Conservation (phyloP, 2,888 invertebrate species). For the Thymelicus acteon region DNA sequence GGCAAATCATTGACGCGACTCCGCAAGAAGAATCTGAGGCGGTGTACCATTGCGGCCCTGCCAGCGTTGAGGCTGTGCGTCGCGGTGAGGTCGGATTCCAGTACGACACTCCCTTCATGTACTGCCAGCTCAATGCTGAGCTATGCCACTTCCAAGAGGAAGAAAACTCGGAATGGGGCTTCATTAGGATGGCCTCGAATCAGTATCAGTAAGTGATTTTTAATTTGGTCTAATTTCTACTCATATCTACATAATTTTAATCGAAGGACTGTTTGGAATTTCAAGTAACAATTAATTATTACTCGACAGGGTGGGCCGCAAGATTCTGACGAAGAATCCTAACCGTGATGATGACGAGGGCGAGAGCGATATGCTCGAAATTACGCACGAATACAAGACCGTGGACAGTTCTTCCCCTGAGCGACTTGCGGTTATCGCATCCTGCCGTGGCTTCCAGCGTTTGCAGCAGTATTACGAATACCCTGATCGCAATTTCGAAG, state of each 20-base stretch:
- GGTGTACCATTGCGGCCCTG: conserved; percentile 86
- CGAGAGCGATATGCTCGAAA: conserved; percentile 87
- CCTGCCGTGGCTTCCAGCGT: conserved; percentile 86
- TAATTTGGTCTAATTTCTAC: neutral
- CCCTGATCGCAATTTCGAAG: conserved; percentile 84
- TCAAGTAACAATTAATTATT: neutral
- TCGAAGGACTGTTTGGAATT: neutral
- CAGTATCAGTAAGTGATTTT: conserved; percentile 85
- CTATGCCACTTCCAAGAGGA: conserved; percentile 89
- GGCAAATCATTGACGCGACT: conserved; percentile 93
- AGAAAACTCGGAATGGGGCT: conserved; percentile 87
- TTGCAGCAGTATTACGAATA: conserved; percentile 86
- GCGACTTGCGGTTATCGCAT: conserved; percentile 87
- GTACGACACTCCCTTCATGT: conserved; percentile 90
- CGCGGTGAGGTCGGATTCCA: conserved; percentile 89
- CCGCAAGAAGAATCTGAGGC: conserved; percentile 89
- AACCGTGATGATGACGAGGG: conserved; percentile 86
- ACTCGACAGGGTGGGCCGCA: conserved; percentile 86
- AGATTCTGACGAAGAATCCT: conserved; percentile 87
- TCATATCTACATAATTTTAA: neutral
- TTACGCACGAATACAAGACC: conserved; percentile 87
- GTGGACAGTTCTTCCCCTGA: conserved; percentile 87
- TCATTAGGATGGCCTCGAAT: conserved; percentile 86
- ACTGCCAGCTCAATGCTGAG: conserved; percentile 91
- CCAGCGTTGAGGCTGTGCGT: conserved; percentile 88